phyloP scores from a whole-genome alignment of 1,140 invertebrate genomes.

The Temnothorax curvispinosus region DNA sequence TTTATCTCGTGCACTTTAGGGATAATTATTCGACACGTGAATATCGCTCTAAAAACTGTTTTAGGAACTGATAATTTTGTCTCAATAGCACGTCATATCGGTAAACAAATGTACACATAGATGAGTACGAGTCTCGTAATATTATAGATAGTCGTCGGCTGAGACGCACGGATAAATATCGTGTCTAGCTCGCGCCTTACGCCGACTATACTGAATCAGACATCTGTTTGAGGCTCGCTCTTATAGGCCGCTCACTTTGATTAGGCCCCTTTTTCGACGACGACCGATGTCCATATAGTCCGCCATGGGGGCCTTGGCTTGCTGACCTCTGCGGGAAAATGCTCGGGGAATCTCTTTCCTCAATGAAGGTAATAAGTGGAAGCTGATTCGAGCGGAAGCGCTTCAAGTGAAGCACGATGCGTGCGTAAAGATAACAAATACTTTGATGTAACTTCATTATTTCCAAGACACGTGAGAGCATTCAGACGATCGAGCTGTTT shows the following conservation, averaged over 20 bases:
- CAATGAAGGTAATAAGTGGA: neutral
- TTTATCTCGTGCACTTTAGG: neutral
- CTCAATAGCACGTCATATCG: neutral
- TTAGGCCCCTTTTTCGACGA: slow-evolving; percentile 66
- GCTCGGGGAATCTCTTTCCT: slow-evolving; percentile 4
- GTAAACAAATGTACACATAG: neutral
- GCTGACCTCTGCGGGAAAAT: slow-evolving; percentile 36
- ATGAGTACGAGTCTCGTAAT: neutral
- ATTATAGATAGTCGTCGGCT: neutral
- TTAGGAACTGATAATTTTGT: neutral
- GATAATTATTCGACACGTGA: neutral
- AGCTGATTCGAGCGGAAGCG: neutral
- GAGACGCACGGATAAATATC: neutral
- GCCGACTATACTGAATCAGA: slow-evolving; percentile 70
- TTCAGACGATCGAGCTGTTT: neutral
- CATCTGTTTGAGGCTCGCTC: slow-evolving; percentile 67
- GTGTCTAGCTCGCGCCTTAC: slow-evolving; percentile 48
- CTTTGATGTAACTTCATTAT: neutral
- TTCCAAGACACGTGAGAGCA: neutral
- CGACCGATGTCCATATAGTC: neutral
- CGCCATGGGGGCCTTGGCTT: slow-evolving; percentile 15
- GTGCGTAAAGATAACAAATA: neutral
- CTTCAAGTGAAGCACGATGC: neutral
- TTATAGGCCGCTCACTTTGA: slow-evolving; percentile 78
- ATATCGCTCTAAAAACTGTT: neutral